Conservation (phyloP, 2,113 vertebrate genomes). For the Spermophilus dauricus region DNA sequence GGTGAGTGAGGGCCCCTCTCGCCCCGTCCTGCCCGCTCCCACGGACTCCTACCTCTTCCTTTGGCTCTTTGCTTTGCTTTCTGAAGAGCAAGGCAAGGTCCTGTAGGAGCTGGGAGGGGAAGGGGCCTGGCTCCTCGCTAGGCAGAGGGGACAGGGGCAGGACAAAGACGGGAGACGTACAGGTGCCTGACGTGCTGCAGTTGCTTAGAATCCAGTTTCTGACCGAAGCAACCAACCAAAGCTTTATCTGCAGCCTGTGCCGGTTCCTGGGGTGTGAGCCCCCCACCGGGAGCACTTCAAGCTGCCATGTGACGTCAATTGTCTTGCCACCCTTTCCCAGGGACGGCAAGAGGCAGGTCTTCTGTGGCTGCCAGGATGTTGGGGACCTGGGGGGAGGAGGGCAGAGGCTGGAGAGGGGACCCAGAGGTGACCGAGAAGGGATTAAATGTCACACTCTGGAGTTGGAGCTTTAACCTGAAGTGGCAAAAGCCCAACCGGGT, state of each 20-base stretch:
- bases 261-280: neutral
- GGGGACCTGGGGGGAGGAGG: neutral
- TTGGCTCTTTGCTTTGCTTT: neutral
- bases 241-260: neutral
- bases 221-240: fast-evolving
- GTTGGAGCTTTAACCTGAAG: neutral
- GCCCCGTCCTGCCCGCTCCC: fast-evolving
- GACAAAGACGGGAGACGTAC: neutral
- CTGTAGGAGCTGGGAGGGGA: neutral
- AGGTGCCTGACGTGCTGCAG: fast-evolving
- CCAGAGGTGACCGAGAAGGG: neutral
- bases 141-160: neutral
- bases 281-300: neutral
- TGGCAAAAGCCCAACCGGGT: neutral
- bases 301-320: neutral
- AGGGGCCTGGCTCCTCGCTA: neutral
- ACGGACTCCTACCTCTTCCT: neutral
- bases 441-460: neutral
- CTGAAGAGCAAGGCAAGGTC: neutral
- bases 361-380: neutral
- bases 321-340: neutral
- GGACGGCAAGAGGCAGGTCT: neutral
- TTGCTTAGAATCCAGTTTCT: neutral
- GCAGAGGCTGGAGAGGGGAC: neutral
- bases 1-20: neutral